Base-by-base conservation (phyloP, 2,888 invertebrate genomes). In the Camptogramma bilineatum region DNA sequence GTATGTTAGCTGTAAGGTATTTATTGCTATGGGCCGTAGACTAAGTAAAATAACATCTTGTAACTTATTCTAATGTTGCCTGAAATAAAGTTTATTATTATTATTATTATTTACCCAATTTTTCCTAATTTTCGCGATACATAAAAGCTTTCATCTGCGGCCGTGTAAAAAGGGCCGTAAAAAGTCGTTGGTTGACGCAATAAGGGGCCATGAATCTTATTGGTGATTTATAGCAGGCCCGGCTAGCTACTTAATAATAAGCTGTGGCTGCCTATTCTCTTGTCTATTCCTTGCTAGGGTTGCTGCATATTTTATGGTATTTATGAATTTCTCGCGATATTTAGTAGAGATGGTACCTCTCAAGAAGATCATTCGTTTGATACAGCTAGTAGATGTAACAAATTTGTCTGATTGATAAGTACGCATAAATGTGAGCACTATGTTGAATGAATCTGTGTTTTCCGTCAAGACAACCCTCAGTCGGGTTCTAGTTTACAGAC, bases 131-230 rank as follows among this genome's bases (percentile, higher is more conserved):
- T 59, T 60, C 53, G 48, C 53, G 58, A 57, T 55, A 66, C 66
- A 66, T 71, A 68, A 66, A 70, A 64, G 66, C 63, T 68, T 71
- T 69, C 72, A 68, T 66, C 68, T 62, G 69, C 51, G 68, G 59
- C 63, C 52, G 68, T 73, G 71, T 73, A 73, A 73, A 72, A 76
- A 75, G 31, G 59, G 60, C 60, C 64, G 73, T 74, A 73, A 77
- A 74, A 73, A 62, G 71, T 65, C 61, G 72, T 68, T 74, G 74
- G 70, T 70, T 72, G 79, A 78, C 78, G 82, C 78, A 81, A 80
- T 79, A 78, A 78, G 77, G 71, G 72, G 76, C 75, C 78, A 83
- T 84, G 86, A 84, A 85, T 86, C 82, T 85, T 83, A 79, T 83
- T 82, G 81, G 81, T 86, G 84, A 87, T 86, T 86, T 86, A 87